Base-by-base conservation (phyloP, 30 jellyfish, hydroid and myxozoan genomes). In the Hydractinia symbiolongicarpus region DNA sequence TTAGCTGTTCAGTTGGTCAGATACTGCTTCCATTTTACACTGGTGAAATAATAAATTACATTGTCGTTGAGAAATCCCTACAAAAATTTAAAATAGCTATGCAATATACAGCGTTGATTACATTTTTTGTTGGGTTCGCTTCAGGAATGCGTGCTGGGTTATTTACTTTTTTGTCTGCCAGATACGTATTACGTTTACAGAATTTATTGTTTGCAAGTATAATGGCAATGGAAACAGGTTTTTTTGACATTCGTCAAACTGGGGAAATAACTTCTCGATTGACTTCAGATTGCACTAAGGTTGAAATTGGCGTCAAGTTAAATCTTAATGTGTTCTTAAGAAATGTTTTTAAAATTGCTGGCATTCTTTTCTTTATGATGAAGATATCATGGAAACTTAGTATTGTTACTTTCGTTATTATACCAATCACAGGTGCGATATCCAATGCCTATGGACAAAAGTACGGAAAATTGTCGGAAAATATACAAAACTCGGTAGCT, bases 91-190 rank as follows among this genome's bases (percentile, higher is more conserved):
- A 85, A 83, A 79, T 73, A n/a, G 86, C 94, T 68, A 84, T 90
- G 15, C 20, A 84, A 9, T 60, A 84, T 53, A 84, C 84, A 95
- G 79, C 91, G 50, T 10, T 79, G 5, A 79, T 90, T 7, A 79
- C 95, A n/a, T 17, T 90, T 60, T 95, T 79, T 54, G 92, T 93
- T 15, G 94, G 97, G 52, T n/a, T 90, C n/a, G 93, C 93, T 30
- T 62, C 95, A 52, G 97, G 95, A 4, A 73, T 82, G 21, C 66
- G 97, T 49, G 97, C 91, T 8, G 95, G 83, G 10, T 71, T 83
- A 15, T 85, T 90, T 61, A 74, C 86, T 16, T 85, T 71, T 61
- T 89, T 84, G 20, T 84, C 82, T 83, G 95, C 95, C 20, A 81
- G 97, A n/a, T 90, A 84, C 76, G 78, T 91, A 1, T 79, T 81